Percentiles rank a stretch among this genome's conserved stretches.
Conservation (phyloP, 2,888 invertebrate genomes). For the Cantharis nigra region DNA sequence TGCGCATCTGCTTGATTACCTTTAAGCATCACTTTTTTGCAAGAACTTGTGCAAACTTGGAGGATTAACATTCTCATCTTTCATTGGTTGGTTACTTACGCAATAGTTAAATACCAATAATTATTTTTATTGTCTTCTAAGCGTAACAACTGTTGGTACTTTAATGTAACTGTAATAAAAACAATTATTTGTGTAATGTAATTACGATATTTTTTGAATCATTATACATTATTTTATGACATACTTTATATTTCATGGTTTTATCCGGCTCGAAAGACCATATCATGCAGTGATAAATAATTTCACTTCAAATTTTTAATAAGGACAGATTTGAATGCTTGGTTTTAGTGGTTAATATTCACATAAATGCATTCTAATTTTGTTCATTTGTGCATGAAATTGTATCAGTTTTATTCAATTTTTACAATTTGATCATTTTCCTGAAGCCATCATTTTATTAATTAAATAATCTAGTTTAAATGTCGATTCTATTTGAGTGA, state of each 20-base stretch:
- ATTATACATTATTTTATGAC: neutral
- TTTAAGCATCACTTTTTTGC: neutral
- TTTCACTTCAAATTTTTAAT: too few species aligned
- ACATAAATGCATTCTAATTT: too few species aligned
- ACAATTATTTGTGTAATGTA: neutral
- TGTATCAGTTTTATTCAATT: too few species aligned
- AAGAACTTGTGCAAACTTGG: neutral
- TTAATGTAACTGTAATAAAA: neutral
- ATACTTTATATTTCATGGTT: neutral
- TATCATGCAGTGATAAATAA: neutral
- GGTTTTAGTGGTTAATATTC: too few species aligned
- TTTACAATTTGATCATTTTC: too few species aligned
- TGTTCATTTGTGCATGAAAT: too few species aligned
- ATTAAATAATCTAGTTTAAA: too few species aligned
- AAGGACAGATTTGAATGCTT: too few species aligned
- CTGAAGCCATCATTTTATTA: too few species aligned
- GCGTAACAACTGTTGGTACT: neutral
- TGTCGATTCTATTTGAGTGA: too few species aligned
- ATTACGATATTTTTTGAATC: neutral
- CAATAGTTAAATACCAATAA: neutral
- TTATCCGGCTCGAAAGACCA: neutral
- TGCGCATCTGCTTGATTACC: neutral
- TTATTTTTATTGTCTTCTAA: neutral
- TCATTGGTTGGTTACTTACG: neutral
- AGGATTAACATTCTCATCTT: neutral